A percentile compares a stretch with the other conserved stretches of the same genome.
These are phyloP conservation scores for Saccopteryx leptura DNA, from an alignment of 2,113 vertebrate genomes.

Conservation along the genomic window DNA sequence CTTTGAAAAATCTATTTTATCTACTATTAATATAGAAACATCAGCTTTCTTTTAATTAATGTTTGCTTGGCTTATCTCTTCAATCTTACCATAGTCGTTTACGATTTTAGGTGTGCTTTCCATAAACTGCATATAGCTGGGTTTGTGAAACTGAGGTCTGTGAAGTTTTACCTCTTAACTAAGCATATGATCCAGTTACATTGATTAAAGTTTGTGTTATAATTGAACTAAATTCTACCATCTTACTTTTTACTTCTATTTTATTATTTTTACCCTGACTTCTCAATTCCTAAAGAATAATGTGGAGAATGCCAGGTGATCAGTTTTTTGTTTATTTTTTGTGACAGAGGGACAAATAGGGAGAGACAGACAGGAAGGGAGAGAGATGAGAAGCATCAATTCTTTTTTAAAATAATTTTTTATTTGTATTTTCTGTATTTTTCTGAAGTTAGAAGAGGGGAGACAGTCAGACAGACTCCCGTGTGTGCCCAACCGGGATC, in stretches of 20 bases:
- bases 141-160: not conserved
- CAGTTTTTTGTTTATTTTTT: not conserved
- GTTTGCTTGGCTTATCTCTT: not conserved
- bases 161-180: not conserved
- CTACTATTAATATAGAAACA: not conserved
- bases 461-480: no score
- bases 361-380: no score
- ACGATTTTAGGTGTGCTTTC: not conserved
- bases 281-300: not conserved
- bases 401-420: no score
- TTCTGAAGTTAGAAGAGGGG: no score
- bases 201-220: not conserved
- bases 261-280: not conserved
- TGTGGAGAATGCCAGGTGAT: not conserved
- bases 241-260: not conserved
- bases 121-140: not conserved
- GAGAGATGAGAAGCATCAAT: no score
- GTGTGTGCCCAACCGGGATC: no score
- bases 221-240: not conserved
- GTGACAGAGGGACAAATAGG: no score
- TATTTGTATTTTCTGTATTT: no score
- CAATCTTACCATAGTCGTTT: not conserved
- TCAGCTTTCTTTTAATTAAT: not conserved
- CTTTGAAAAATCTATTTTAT: not conserved
- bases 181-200: not conserved